Base-by-base conservation (phyloP, 2,113 vertebrate species). In the Dasyprocta punctata region DNA sequence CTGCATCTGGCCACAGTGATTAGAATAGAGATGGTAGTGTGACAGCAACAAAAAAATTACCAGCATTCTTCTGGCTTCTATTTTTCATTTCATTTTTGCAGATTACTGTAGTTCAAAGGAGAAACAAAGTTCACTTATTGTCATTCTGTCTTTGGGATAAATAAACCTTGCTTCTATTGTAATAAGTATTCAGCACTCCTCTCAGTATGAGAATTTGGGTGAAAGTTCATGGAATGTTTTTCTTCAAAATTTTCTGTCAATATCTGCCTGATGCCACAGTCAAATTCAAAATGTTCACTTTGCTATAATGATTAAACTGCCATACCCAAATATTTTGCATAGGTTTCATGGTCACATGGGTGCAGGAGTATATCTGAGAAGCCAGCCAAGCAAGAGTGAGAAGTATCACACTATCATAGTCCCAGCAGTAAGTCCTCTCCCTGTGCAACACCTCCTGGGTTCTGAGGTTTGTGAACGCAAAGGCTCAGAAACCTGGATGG, bases 201-300 rank as follows among this genome's bases (percentile, higher is more conserved):
- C 52, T 95, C 67, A 83, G 69, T 8, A 1, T 89, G 89, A n/a
- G 86, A 92, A 96, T 95, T 81, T 81, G 58, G 84, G 88, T 92
- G 65, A 90, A 97, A 94, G 93, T 96, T 96, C 90, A 49, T 58
- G 61, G 36, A 89, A 91, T 95, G 61, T 95, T 92, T 94, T 80
- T 67, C 69, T 96, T 89, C 38, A 71, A 1, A 90, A 81, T 69
- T 89, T 88, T 93, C 58, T 85, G 41, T 83, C 49, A 36, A 77
- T 90, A 73, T 96, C 89, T 95, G 24, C 36, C 47, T 24, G 47
- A 49, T 30, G 91, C 30, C 36, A 44, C 24, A 89, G 69, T 52
- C 65, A 82, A 87, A 88, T 96, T 89, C 1, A 86, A 89, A 89
- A 94, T 61, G 88, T 16, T 90, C 56, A 69, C 44, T 93, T 95